Base-by-base conservation (phyloP, 2,113 vertebrate genomes). In the Apodemus sylvaticus region DNA sequence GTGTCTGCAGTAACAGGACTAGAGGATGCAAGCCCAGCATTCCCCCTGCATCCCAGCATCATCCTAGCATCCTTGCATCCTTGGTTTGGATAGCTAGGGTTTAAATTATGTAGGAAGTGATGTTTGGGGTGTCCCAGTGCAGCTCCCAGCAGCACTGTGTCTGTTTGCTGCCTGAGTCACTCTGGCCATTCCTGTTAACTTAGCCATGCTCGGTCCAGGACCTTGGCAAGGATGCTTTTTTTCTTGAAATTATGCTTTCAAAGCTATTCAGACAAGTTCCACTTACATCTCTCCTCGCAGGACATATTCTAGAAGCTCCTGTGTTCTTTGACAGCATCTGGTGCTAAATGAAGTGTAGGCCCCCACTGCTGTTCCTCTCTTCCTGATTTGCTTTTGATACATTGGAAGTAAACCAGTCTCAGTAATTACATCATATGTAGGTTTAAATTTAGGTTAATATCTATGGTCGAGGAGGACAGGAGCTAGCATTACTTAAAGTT, bases 131-230 rank as follows among this genome's bases (percentile, higher is more conserved):
- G 7, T 9, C 26, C 68, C 3, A 0, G 11, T 31, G 14, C 13
- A 8, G n/a, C 24, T 3, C 19, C 55, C 20, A 34, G 1, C 1
- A 34, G 4, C 1, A 4, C 7, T 45, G 39, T 34, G 26, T 8
- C 8, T 2, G 4, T 5, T 20, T 68, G 55, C 3, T 39, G 34
- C 51, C 42, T 16, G 51, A 55, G 3, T 39, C 36, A 31, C 26
- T 64, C 19, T 17, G 29, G 51, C 17, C 31, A 26, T 20, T 36
- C n/a, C 68, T 17, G 14, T 45, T 85, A 9, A 20, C 22, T 7
- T 17, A 17, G 39, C 36, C 34, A 74, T 60, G 60, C 53, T 42
- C 29, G 48, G 34, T 20, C 20, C 17, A 20, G 62, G 36, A 60
- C 34, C 39, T 81, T 66, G 78, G 42, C 1, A 7, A 31, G 45